Conservation (phyloP, 2,888 invertebrate species). For the Tinea trinotella region DNA sequence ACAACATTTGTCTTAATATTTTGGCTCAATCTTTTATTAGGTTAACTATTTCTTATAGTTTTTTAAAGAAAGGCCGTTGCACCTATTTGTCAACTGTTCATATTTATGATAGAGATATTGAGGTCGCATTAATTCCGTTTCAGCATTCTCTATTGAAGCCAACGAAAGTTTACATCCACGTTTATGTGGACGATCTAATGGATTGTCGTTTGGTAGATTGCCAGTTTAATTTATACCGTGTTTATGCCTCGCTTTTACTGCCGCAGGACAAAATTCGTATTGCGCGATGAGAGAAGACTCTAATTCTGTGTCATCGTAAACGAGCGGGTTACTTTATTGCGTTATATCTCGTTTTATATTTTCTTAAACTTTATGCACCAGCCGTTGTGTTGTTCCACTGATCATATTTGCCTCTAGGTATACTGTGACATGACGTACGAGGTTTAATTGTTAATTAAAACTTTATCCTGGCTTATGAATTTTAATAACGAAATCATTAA, state of each 20-base stretch:
- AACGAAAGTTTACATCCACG: slow-evolving; percentile 15
- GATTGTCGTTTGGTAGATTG: slow-evolving; percentile 27
- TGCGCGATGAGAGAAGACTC: slow-evolving; percentile 40
- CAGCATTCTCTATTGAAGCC: slow-evolving; percentile 1
- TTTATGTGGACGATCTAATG: slow-evolving; percentile 26
- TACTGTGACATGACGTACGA: slow-evolving; percentile 20
- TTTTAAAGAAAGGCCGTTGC: too few species aligned
- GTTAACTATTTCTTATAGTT: too few species aligned
- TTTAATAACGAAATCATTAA: too few species aligned
- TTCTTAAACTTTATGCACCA: slow-evolving; percentile 19
- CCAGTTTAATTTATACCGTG: slow-evolving; percentile 43
- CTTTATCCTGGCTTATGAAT: too few species aligned
- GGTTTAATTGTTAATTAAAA: too few species aligned
- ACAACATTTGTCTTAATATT: not conserved
- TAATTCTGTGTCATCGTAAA: slow-evolving; percentile 51
- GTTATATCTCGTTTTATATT: slow-evolving; percentile 20
- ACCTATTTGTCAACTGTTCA: not conserved
- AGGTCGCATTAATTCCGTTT: not conserved
- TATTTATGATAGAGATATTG: not conserved
- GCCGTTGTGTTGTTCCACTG: slow-evolving; percentile 18
- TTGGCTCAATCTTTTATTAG: too few species aligned
- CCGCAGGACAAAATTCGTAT: slow-evolving; percentile 41
- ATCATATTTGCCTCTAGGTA: slow-evolving; percentile 10
- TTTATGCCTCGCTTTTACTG: slow-evolving; percentile 37
- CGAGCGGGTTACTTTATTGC: slow-evolving; percentile 24